Percentiles rank a stretch among this genome's conserved stretches.
These are phyloP conservation scores for Melanotaenia duboulayi DNA, from an alignment of 2,113 vertebrate species.

Conservation along the genomic window DNA sequence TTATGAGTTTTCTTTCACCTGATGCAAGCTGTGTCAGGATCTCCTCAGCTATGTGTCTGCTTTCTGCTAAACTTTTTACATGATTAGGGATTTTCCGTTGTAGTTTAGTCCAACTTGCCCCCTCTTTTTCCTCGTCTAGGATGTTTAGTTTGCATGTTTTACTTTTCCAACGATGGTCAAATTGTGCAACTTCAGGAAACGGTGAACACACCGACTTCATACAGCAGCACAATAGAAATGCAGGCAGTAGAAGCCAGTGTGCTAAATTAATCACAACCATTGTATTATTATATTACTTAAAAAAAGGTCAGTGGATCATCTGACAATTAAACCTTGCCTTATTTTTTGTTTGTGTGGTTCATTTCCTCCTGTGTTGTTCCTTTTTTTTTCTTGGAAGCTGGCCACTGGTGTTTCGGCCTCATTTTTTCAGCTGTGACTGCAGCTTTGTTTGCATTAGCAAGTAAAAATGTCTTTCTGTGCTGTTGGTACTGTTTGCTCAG, in stretches of 20 bases:
- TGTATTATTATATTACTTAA: no score
- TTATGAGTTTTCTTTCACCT: no score
- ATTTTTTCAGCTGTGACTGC: slow-evolving; percentile 29
- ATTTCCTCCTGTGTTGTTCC: not conserved
- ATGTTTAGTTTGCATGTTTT: no score
- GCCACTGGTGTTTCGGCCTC: slow-evolving; percentile 41
- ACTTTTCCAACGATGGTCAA: no score
- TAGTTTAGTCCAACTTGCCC: not conserved
- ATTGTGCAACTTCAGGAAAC: no score
- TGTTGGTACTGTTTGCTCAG: slow-evolving; percentile 38
- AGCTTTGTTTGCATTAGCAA: slow-evolving; percentile 35
- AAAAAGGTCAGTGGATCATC: not conserved
- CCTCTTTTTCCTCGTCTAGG: not conserved
- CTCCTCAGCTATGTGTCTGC: not conserved
- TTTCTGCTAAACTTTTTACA: not conserved
- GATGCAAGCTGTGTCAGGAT: not conserved
- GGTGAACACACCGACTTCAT: no score
- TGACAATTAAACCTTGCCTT: no score
- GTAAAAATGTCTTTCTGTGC: slow-evolving; percentile 41
- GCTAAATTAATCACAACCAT: no score
- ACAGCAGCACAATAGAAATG: no score
- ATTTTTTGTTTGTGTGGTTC: not conserved
- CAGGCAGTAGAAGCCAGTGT: no score
- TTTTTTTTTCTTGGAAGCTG: slow-evolving; percentile 14
- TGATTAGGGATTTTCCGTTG: not conserved